Base-by-base conservation (phyloP, 2,113 vertebrate species). In the Platysternon megacephalum region DNA sequence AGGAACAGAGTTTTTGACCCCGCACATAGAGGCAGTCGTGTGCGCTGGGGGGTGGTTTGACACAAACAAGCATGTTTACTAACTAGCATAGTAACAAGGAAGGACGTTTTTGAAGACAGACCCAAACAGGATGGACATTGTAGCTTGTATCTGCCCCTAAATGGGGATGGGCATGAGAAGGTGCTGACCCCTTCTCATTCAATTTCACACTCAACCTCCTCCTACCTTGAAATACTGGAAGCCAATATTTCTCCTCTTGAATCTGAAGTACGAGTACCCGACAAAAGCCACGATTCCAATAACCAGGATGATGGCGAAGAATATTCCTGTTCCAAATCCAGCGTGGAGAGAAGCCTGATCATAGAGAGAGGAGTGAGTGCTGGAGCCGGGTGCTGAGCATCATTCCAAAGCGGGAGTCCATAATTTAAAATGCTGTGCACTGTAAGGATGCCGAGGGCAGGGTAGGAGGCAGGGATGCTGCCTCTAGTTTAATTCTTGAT, bases 141-240 rank as follows among this genome's bases (percentile, higher is more conserved):
- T 16, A 80, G 13, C n/a, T 3, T 79, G 51, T 28, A 56, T 39
- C 7, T n/a, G 51, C 83, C 0, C 61, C 39, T 46, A 21, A 76
- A 52, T 48, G 21, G 44, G 0, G 1, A 19, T 24, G 46, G 52
- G 35, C 39, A 42, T 42, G 17, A 46, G 22, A 29, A 44, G 56
- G 26, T 9, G 44, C 10, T 58, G 53, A 0, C 24, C 11, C 13
- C 4, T 2, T 2, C 14, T n/a, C 51, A 26, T 4, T 85, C 76
- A 11, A 0, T 80, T 0, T 0, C 3, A 0, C 46, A 87, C 32
- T 21, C 51, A 10, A 42, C 53, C 79, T n/a, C 26, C 3, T 24
- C 97, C 93, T 84, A 99, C 99, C 99, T 99, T 98, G 96, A 99
- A 99, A 93, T 98, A 99, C 91, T 98, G 99, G 97, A 99, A 99